These are phyloP conservation scores for Limnephilus marmoratus DNA, from an alignment of 2,888 invertebrate genomes.

Conservation along the genomic window DNA sequence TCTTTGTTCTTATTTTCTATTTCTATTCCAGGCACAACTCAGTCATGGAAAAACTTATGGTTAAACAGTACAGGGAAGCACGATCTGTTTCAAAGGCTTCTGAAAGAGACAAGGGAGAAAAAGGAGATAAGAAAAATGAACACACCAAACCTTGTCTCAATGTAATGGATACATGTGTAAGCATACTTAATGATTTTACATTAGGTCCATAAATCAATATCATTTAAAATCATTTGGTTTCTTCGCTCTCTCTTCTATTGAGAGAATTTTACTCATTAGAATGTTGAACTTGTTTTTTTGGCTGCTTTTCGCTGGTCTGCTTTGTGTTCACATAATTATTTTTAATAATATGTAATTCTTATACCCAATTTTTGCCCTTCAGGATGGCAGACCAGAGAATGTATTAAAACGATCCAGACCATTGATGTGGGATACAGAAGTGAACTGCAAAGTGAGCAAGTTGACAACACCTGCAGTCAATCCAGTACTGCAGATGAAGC, in stretches of 20 bases:
- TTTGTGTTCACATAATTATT: too few species aligned
- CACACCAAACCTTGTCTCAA: constrained; percentile 70
- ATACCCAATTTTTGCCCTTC: neutral
- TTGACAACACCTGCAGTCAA: constrained; percentile 67
- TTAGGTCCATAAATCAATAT: neutral
- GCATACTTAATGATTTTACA: neutral
- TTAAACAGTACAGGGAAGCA: constrained; percentile 82
- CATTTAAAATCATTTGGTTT: neutral
- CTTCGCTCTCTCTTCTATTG: too few species aligned
- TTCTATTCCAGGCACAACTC: constrained; percentile 82
- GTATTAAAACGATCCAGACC: constrained; percentile 81
- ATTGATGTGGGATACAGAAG: constrained; percentile 79
- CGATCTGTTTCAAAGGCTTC: constrained; percentile 76
- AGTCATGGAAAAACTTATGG: constrained; percentile 88
- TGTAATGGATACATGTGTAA: constrained; percentile 67
- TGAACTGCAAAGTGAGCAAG: constrained; percentile 54
- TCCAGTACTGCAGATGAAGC: constrained; percentile 72
- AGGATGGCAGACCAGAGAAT: constrained; percentile 69
- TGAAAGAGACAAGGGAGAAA: constrained; percentile 71
- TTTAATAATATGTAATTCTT: too few species aligned
- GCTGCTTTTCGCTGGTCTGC: too few species aligned
- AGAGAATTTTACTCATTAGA: too few species aligned
- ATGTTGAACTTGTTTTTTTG: too few species aligned
- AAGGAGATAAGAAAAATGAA: constrained; percentile 73
- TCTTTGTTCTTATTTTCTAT: too few species aligned